Percentiles rank a stretch among this genome's conserved stretches.
Conservation (phyloP, 2,888 invertebrate genomes). For the Agrypnus murinus region DNA sequence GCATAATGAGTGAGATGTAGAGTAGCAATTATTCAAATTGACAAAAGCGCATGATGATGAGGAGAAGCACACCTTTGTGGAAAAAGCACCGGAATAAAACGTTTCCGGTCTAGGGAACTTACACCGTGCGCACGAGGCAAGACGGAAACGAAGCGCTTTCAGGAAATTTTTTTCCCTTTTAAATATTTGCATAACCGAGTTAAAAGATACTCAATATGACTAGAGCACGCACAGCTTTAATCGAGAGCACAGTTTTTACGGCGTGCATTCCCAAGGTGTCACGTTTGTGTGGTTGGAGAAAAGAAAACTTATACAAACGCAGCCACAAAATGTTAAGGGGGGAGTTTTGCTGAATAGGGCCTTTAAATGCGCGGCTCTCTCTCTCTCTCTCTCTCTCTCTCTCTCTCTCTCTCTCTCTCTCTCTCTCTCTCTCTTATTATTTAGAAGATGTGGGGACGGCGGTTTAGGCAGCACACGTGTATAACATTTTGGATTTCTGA, state of each 20-base stretch:
- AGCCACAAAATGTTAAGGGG: neutral
- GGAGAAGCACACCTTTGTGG: slow-evolving; percentile 37
- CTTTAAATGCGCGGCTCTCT: slow-evolving; percentile 2
- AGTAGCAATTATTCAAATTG: slow-evolving; percentile 43
- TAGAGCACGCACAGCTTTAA: slow-evolving; percentile 4
- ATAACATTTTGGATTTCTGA: neutral
- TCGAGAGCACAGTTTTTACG: neutral
- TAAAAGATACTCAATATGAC: slow-evolving; percentile 34
- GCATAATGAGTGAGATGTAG: slow-evolving; percentile 40
- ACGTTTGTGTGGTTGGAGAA: neutral
- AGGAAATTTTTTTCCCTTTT: slow-evolving; percentile 18
- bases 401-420: no score
- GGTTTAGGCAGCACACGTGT: slow-evolving; percentile 7
- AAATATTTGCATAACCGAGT: slow-evolving; percentile 36
- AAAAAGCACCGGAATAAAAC: slow-evolving; percentile 36
- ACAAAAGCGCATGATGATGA: slow-evolving; percentile 38
- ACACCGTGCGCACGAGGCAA: slow-evolving; percentile 31
- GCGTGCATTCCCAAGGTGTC: slow-evolving; percentile 2
- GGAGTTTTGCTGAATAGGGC: slow-evolving; percentile 6
- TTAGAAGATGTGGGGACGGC: neutral
- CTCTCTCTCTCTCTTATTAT: no score
- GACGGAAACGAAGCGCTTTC: slow-evolving; percentile 37
- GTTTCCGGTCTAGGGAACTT: slow-evolving; percentile 29
- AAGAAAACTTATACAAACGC: slow-evolving; percentile 1
- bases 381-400: no score